Evolutionary conservation across 2,888 invertebrate genomes (phyloP).

Genomic region (Dicycla oo): DNA sequence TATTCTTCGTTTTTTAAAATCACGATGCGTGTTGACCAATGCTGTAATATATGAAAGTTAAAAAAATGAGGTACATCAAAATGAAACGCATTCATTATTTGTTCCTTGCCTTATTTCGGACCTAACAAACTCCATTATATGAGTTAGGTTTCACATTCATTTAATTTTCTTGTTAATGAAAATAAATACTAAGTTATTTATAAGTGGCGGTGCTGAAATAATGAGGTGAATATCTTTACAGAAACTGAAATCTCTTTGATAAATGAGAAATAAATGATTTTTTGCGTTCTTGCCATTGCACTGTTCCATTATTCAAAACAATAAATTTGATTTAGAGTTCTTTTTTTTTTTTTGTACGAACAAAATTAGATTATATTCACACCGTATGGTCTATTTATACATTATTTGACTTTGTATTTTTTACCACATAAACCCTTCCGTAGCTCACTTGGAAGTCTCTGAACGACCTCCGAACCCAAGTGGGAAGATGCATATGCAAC

Average conservation of each 20-base stretch:
- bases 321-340: background rate
- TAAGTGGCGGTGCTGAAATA: slow-evolving; percentile 18
- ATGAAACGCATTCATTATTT: background rate
- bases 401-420: background rate
- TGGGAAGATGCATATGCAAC: background rate
- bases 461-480: background rate
- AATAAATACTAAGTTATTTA: slow-evolving; percentile 25
- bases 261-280: slow-evolving; percentile 18
- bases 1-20: background rate
- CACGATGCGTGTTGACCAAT: no score
- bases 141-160: background rate
- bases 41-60: no score
- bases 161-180: slow-evolving; percentile 4
- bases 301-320: slow-evolving; percentile 21
- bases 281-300: background rate
- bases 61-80: background rate
- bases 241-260: slow-evolving; percentile 16
- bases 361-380: background rate
- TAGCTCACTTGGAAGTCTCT: background rate
- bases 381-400: background rate
- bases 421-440: background rate
- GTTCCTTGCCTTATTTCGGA: background rate
- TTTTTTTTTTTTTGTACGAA: background rate
- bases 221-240: slow-evolving; percentile 7
- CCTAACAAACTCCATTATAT: background rate